Base-by-base conservation (phyloP, 2,113 vertebrate genomes). In the Crotalus helleri region DNA sequence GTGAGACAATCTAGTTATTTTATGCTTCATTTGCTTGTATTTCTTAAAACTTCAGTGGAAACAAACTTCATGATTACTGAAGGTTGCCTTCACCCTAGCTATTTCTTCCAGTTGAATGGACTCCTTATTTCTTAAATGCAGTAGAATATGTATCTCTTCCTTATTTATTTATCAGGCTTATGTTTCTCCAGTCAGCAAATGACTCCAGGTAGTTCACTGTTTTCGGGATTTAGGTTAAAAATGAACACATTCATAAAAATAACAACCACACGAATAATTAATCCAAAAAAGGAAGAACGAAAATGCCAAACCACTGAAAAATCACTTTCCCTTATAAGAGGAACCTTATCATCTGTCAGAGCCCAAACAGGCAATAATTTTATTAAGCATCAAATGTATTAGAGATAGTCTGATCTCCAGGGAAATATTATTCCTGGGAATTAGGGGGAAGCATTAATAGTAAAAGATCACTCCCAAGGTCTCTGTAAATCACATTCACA, bases 1-100 rank as follows among this genome's bases (percentile, higher is more conserved):
- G 90, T 94, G 93, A 33, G 91, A 55, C 69, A 96, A 93, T 94
- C 91, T 91, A 85, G 88, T 4, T 94, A 46, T 58, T 55, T 94
- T 88, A 15, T 81, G 91, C 93, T 92, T 95, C 91, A 90, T 0
- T 91, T 94, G 91, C 55, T 58, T 92, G 81, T 53, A 51, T 58
- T 85, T 55, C 44, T 92, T 90, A 92, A 94, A 96, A 91, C 17
- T n/a, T 81, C 24, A 51, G 61, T 46, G 92, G 26, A 94, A 92
- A n/a, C 93, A 81, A 85, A 53, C n/a, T 90, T 55, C 91, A 54
- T 10, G n/a, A 29, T 81, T 87, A 1, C 2, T 15, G 51, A 61
- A 55, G 33, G 21, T n/a, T 17, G 7, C 55, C 12, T 6, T 29
- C 39, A 59, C 29, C 21, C 33, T 17, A 88, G 29, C 10, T 89